Base-by-base conservation (phyloP, 2,113 vertebrate genomes). In the Etheostoma spectabile region DNA sequence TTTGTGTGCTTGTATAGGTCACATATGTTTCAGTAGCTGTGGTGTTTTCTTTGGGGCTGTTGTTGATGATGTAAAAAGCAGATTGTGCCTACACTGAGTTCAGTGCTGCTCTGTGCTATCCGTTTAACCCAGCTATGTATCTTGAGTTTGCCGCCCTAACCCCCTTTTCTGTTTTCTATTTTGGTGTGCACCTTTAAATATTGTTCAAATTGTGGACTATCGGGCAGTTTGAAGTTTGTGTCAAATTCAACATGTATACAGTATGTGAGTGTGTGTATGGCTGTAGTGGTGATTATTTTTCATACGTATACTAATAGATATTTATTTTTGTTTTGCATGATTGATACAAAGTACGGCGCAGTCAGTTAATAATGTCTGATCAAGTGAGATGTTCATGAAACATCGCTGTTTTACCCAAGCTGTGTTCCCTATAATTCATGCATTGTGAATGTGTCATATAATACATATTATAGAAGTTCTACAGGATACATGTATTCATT, bases 1-100 rank as follows among this genome's bases (percentile, higher is more conserved):
- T 96, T 95, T 96, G 93, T 91, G 96, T 96, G 97, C 95, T 96
- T 96, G 96, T 97, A 95, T 94, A 24, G 95, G 96, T 96, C 95
- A 94, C 95, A 93, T 92, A 80, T 79, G 95, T 97, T 96, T 92
- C 94, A 96, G 95, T 97, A 95, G 95, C 96, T 94, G 89, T 93
- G 88, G 94, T 95, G 95, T 95, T 84, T 94, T 77, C 75, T 95
- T 95, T 95, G 93, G 95, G 95, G 95, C 95, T 96, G 95, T 96
- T 94, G 95, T 96, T 93, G 93, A 94, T 92, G 85, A 95, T 95
- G 95, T 96, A 93, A 94, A 94, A 94, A 96, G 94, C 95, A 92
- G 86, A 92, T 90, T 90, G 96, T 97, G 97, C 96, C 97, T 97
- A 95, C 94, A 88, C 94, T 93, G 91, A 96, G 95, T 96, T 93